Base-by-base conservation (phyloP, 2,888 invertebrate genomes). In the Agonopterix alstromeriana region DNA sequence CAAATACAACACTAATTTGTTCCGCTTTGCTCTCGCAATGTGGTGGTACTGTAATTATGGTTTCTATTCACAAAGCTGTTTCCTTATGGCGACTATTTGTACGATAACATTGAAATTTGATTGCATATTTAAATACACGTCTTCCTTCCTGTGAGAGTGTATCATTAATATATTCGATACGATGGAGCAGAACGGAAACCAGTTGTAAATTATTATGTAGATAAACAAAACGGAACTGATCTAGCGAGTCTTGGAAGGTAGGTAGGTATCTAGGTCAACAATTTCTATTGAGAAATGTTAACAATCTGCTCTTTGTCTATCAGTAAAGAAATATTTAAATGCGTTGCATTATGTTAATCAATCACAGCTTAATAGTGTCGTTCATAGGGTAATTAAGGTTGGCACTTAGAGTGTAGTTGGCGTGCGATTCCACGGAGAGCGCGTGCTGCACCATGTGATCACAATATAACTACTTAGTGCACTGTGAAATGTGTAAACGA, bases 371-470 rank as follows among this genome's bases (percentile, higher is more conserved):
- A 47, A 48, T 50, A 49, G 45, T 62, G 63, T 65, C 53, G 60
- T 64, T 61, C 48, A 61, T 51, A 51, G 51, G 61, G 62, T 63
- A 63, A 65, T 66, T 58, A 63, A 60, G 59, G 60, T 61, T 67
- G 69, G 68, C 67, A 65, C 27, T 27, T 27, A 38, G 38, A 9
- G 45, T 56, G 58, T 60, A 57, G 49, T 68, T 69, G 72, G 65
- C 68, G 58, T 61, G 58, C 50, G 55, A 58, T 57, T 50, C 50
- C 52, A 27, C 27, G 3, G 38, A n/a, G 51, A 45, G 46, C 67
- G 66, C 65, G 61, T 68, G 73, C 53, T 49, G 44, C 40, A 48
- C 60, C 70, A 71, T 69, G 70, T 75, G 77, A 70, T 38, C n/a
- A 27, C 10, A 3, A 38, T 38, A 38, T n/a, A 38, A 38, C 38